Percentiles rank a stretch among this genome's conserved stretches.
Evolutionary conservation across 1,140 invertebrate genomes (phyloP).

Genomic region (Bombus superbus): DNA sequence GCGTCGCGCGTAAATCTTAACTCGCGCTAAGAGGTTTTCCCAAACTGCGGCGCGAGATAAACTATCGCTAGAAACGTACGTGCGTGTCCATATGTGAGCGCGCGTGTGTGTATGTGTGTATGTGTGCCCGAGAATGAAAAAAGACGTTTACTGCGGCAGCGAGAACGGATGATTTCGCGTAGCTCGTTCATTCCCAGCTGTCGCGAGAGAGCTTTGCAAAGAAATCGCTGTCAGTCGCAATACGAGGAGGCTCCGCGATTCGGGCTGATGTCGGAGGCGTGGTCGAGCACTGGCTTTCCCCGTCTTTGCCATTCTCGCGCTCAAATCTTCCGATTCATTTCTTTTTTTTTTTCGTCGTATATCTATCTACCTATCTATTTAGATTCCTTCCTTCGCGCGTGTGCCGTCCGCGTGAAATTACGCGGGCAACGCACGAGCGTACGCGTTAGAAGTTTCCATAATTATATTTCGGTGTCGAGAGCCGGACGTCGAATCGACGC

Average conservation of each 20-base stretch:
- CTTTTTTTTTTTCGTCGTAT: slow-evolving; percentile 53
- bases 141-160: slow-evolving; percentile 16
- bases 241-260: slow-evolving; percentile 59
- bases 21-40: background rate
- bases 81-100: too few relatives aligned
- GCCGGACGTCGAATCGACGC: slow-evolving; percentile 63
- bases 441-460: slow-evolving; percentile 51
- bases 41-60: background rate
- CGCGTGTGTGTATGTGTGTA: too few relatives aligned
- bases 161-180: slow-evolving; percentile 58
- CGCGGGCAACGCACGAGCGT: background rate
- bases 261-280: slow-evolving; percentile 53
- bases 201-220: slow-evolving; percentile 58
- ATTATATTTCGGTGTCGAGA: slow-evolving; percentile 28
- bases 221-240: slow-evolving; percentile 58
- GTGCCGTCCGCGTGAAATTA: background rate
- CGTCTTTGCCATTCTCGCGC: slow-evolving; percentile 77
- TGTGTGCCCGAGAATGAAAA: slow-evolving; percentile 15
- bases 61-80: background rate
- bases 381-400: slow-evolving; percentile 15
- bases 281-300: slow-evolving; percentile 63
- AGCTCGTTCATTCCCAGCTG: slow-evolving; percentile 61
- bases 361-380: slow-evolving; percentile 65
- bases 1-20: slow-evolving; percentile 1
- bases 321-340: slow-evolving; percentile 72